A percentile compares a stretch with the other conserved stretches of the same genome.
Evolutionary conservation across 2,888 invertebrate genomes (phyloP).

Genomic region (Amphipoea oculea): DNA sequence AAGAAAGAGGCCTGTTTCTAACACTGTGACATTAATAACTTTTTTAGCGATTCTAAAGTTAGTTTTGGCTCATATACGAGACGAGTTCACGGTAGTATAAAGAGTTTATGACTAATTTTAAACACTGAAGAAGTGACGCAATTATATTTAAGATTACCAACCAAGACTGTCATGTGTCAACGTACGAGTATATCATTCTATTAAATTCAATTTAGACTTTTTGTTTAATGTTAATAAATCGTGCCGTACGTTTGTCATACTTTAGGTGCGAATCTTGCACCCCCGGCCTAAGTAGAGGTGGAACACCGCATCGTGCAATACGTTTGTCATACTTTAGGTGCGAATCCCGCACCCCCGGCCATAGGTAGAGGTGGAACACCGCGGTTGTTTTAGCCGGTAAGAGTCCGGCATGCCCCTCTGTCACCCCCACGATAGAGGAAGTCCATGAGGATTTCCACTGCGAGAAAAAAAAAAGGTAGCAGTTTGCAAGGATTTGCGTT

Average conservation of each 20-base stretch:
- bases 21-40: slow-evolving; percentile 4
- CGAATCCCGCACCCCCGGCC: too few relatives aligned
- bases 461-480: too few relatives aligned
- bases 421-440: too few relatives aligned
- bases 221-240: background rate
- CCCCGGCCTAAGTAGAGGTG: too few relatives aligned
- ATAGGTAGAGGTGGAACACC: too few relatives aligned
- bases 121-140: slow-evolving; percentile 17
- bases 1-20: slow-evolving; percentile 3
- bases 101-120: slow-evolving; percentile 42
- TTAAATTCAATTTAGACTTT: slow-evolving; percentile 11
- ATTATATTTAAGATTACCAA: slow-evolving; percentile 7
- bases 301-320: too few relatives aligned
- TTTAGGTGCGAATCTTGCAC: too few relatives aligned
- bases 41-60: slow-evolving; percentile 45
- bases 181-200: slow-evolving; percentile 19
- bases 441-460: too few relatives aligned
- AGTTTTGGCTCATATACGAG: slow-evolving; percentile 61
- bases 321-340: too few relatives aligned
- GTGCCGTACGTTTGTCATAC: background rate
- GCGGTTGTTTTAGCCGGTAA: too few relatives aligned
- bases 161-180: slow-evolving; percentile 10
- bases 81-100: slow-evolving; percentile 48
- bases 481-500: background rate
- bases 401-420: too few relatives aligned